Conservation (phyloP, 2,797 vertebrate genomes). For the Gymnoscopelus braueri region DNA sequence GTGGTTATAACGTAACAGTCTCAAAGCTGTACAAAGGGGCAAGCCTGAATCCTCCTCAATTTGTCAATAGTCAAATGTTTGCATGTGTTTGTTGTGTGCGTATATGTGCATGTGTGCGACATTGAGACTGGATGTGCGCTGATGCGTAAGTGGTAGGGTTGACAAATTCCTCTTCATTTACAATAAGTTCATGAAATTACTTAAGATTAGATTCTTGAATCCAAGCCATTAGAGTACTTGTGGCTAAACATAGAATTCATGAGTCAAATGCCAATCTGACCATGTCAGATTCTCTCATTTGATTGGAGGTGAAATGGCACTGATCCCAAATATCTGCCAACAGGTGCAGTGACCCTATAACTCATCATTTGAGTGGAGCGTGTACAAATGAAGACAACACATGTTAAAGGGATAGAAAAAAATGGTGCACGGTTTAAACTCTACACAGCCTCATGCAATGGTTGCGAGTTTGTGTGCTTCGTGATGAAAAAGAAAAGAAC, state of each 20-base stretch:
- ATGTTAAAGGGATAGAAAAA: constrained; percentile 79
- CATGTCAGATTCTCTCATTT: constrained; percentile 42
- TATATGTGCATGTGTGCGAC: constrained; percentile 39
- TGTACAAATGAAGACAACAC: constrained; percentile 58
- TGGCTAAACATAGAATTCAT: constrained; percentile 31
- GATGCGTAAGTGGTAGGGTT: constrained; percentile 33
- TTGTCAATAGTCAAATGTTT: constrained; percentile 65
- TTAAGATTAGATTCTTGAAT: constrained; percentile 26
- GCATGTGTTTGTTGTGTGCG: constrained; percentile 58
- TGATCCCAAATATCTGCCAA: constrained; percentile 39
- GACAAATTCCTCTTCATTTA: constrained; percentile 45
- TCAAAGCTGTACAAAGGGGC: constrained; percentile 82
- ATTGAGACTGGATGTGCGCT: constrained; percentile 18
- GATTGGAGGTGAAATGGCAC: constrained; percentile 30
- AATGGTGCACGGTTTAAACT: constrained; percentile 64
- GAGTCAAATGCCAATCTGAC: constrained; percentile 40
- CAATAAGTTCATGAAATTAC: constrained; percentile 48
- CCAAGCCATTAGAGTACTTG: constrained; percentile 22
- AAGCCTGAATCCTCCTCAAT: constrained; percentile 73
- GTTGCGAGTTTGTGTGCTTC: constrained; percentile 58
- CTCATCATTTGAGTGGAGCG: constrained; percentile 37
- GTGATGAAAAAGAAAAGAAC: constrained; percentile 48
- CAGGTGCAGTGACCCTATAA: constrained; percentile 22
- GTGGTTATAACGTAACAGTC: constrained; percentile 87
- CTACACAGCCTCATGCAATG: constrained; percentile 76